Evolutionary conservation across 2,888 invertebrate genomes (phyloP).

Genomic region (Sminthurinus aureus): DNA sequence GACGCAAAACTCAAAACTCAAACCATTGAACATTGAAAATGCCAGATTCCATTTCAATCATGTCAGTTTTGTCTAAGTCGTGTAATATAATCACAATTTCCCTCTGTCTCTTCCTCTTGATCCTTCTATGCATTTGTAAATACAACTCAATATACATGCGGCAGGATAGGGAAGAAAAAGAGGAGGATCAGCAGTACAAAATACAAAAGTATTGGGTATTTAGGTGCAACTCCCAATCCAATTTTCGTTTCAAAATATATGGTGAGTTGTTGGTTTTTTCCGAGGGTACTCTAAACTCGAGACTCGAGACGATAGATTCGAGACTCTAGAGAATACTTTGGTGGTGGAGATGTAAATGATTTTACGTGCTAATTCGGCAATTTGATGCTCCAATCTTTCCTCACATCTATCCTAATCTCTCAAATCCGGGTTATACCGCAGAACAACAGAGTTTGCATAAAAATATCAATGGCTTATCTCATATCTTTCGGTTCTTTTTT

Average conservation of each 20-base stretch:
- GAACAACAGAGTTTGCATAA: too few relatives aligned
- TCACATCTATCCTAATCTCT: background rate
- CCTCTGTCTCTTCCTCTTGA: slow-evolving; percentile 10
- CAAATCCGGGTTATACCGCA: too few relatives aligned
- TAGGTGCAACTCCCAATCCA: slow-evolving; percentile 34
- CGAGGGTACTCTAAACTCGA: background rate
- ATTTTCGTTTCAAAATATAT: slow-evolving; percentile 37
- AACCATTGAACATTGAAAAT: slow-evolving; percentile 9
- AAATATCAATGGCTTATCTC: too few relatives aligned
- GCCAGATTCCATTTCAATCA: slow-evolving; percentile 39
- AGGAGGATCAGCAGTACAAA: too few relatives aligned
- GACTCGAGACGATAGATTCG: background rate
- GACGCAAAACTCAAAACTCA: background rate
- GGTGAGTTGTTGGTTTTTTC: slow-evolving; percentile 27
- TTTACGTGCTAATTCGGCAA: slow-evolving; percentile 19
- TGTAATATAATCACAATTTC: slow-evolving; percentile 31
- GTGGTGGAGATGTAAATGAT: background rate
- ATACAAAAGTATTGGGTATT: too few relatives aligned
- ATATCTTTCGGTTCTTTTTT: too few relatives aligned
- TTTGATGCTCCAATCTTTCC: background rate
- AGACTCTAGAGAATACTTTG: too few relatives aligned
- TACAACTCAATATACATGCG: background rate
- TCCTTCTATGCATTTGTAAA: background rate
- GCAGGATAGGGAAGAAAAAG: too few relatives aligned
- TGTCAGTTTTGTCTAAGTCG: slow-evolving; percentile 36